Evolutionary conservation across 2,113 vertebrate species (phyloP).

Genomic region (Equus quagga): DNA sequence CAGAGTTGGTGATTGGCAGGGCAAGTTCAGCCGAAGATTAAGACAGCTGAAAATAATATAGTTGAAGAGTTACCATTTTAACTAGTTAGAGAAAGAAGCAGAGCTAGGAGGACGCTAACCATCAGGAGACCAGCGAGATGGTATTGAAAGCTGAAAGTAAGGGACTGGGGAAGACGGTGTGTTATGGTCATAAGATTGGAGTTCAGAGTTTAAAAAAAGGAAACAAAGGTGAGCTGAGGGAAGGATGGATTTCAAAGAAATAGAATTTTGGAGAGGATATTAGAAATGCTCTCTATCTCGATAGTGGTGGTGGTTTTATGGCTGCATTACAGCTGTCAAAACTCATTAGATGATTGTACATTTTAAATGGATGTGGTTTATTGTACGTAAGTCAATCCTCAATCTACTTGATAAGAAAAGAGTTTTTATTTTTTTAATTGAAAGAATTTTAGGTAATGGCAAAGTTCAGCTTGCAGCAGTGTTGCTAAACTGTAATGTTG

Average conservation of each 20-base stretch:
- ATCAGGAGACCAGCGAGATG: background rate
- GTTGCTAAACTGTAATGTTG: background rate
- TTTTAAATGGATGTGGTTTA: background rate
- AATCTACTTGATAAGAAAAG: background rate
- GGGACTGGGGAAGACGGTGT: background rate
- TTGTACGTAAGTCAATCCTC: background rate
- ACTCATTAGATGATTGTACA: background rate
- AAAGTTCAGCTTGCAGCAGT: background rate
- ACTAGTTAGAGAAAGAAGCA: background rate
- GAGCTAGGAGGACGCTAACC: background rate
- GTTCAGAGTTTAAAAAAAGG: background rate
- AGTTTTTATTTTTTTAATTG: background rate
- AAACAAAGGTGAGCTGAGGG: background rate
- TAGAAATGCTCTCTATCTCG: background rate
- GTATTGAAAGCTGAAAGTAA: background rate
- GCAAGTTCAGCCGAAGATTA: background rate
- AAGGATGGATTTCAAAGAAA: background rate
- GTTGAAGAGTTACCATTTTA: background rate
- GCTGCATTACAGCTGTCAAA: background rate
- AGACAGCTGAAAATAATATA: background rate
- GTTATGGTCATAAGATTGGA: background rate
- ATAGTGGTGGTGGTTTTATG: background rate
- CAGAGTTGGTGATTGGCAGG: background rate
- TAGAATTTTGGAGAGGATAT: background rate
- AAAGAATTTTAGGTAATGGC: background rate